A percentile compares a stretch with the other conserved stretches of the same genome.
Evolutionary conservation across 2,888 invertebrate species (phyloP).

Genomic region (Hypena proboscidalis): DNA sequence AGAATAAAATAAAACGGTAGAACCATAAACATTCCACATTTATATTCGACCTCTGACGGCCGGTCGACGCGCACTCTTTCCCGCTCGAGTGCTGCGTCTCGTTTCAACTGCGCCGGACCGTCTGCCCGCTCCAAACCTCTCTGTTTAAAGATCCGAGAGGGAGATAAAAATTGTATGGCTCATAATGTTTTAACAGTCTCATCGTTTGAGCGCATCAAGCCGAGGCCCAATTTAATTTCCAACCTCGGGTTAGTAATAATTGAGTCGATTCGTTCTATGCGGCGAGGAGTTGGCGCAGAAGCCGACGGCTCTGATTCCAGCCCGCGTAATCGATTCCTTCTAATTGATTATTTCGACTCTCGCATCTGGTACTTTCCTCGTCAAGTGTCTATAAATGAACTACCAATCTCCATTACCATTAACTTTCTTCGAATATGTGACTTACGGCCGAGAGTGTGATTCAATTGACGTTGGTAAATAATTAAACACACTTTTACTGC

Average conservation of each 20-base stretch:
- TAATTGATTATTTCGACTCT: slow-evolving; percentile 70
- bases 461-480: slow-evolving; percentile 16
- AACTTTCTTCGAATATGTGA: slow-evolving; percentile 13
- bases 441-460: slow-evolving; percentile 12
- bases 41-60: slow-evolving; percentile 83
- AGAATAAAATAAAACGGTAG: slow-evolving; percentile 84
- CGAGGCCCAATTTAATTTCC: slow-evolving; percentile 73
- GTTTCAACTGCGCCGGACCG: slow-evolving; percentile 75
- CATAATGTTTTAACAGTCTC: slow-evolving; percentile 83
- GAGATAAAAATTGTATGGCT: slow-evolving; percentile 81
- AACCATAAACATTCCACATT: slow-evolving; percentile 85
- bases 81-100: slow-evolving; percentile 53
- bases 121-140: slow-evolving; percentile 72
- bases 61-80: slow-evolving; percentile 62
- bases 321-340: slow-evolving; percentile 67
- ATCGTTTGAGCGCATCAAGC: slow-evolving; percentile 51
- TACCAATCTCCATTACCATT: slow-evolving; percentile 35
- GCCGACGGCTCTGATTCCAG: slow-evolving; percentile 55
- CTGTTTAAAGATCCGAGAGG: slow-evolving; percentile 72
- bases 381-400: slow-evolving; percentile 41
- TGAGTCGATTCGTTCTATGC: slow-evolving; percentile 80
- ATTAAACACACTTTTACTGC: slow-evolving; percentile 17
- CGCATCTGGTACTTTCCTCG: slow-evolving; percentile 46
- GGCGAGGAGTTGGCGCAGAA: slow-evolving; percentile 59
- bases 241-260: slow-evolving; percentile 74